phyloP scores from a whole-genome alignment of 1,140 invertebrate genomes.

The Leptopilina boulardi region DNA sequence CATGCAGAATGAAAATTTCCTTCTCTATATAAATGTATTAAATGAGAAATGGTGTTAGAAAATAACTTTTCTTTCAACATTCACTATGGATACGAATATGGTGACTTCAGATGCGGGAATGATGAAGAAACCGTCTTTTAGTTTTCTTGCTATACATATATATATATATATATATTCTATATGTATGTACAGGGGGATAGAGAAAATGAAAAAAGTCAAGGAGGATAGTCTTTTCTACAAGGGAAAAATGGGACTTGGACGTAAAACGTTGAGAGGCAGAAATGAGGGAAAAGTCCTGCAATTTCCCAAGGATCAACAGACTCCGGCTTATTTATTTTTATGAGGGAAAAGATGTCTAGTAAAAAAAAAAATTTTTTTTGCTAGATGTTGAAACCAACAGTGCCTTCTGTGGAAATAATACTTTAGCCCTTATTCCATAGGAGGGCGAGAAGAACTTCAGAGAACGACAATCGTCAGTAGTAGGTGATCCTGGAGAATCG shows the following conservation, averaged over 20 bases:
- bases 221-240: background rate
- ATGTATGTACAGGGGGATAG: background rate
- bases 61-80: background rate
- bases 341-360: slow-evolving; percentile 5
- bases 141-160: too few species aligned
- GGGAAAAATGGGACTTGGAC: background rate
- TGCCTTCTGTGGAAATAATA: slow-evolving; percentile 23
- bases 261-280: background rate
- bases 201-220: slow-evolving; percentile 1
- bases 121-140: background rate
- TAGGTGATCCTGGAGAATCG: slow-evolving; percentile 10
- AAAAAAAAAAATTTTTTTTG: slow-evolving; percentile 5
- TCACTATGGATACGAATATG: background rate
- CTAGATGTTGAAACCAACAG: background rate
- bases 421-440: background rate
- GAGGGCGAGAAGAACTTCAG: background rate
- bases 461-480: background rate
- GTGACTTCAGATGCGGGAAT: slow-evolving; percentile 8
- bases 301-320: slow-evolving; percentile 25
- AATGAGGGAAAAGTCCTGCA: background rate
- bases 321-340: slow-evolving; percentile 23
- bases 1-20: background rate
- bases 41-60: background rate
- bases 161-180: too few species aligned
- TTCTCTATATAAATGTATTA: background rate